Base-by-base conservation (phyloP, 1,140 invertebrate genomes). In the Dufourea novaeangliae region DNA sequence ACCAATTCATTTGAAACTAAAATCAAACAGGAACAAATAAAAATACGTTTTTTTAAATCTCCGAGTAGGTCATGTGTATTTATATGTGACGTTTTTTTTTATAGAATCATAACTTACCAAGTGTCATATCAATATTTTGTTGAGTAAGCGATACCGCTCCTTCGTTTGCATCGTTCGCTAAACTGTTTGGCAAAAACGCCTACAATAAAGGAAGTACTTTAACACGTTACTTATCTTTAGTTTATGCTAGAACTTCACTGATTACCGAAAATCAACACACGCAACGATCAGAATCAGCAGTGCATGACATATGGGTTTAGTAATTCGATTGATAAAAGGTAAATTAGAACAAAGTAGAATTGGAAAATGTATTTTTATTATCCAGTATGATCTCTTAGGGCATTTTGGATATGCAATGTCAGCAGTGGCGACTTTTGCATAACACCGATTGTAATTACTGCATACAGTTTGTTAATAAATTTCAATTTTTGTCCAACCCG, bases 1-100 rank as follows among this genome's bases (percentile, higher is more conserved):
- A 99, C 98, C 91, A 99, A 93, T 94, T 99, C 98, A 94, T 98
- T 97, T 66, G 95, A 95, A 76, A 96, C 98, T 99, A 94, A 79
- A 96, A 96, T 79, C 61, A 62, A 80, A 67, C 6, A 7, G 12
- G 66, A 64, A 20, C 12, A 54, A 46, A 64, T 27, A 1, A 52
- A 39, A n/a, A 17, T 2, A 6, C 1, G 41, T 34, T 22, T 20
- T 20, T 3, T 1, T 1, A 10, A 2, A 1, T 7, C 8, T 17
- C 10, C 20, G 8, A 37, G 1, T 37, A 22, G 2, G 10, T 39
- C 1, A 5, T 22, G 17, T 7, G 8, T 8, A 7, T n/a, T 56
- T 50, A 54, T 39, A 7, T 37, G 27, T 22, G 0, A 6, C n/a
- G 12, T 32, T 29, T 46, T 22, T 20, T 10, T 52, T 61, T 44